Conservation (phyloP, 2,888 invertebrate species). For the Agonopterix subpropinquella region DNA sequence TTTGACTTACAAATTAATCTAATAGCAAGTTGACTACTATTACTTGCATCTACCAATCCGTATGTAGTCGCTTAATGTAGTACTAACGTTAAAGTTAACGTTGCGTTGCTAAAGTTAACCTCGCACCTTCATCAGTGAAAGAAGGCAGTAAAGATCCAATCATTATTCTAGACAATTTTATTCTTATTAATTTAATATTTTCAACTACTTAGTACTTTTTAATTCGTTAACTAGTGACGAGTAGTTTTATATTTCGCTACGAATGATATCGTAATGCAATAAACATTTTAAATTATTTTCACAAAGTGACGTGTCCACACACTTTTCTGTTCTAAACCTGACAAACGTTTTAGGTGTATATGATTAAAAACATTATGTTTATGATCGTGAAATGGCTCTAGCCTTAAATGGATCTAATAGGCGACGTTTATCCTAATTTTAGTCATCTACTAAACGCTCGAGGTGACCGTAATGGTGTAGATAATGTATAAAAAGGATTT, state of each 20-base stretch:
- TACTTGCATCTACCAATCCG: too few species aligned
- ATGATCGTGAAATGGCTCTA: slow-evolving; percentile 57
- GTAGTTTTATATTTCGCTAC: too few species aligned
- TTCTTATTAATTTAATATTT: neutral
- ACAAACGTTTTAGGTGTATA: slow-evolving; percentile 40
- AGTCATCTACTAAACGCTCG: slow-evolving; percentile 64
- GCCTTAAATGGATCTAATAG: slow-evolving; percentile 67
- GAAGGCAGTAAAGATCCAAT: too few species aligned
- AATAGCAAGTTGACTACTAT: too few species aligned
- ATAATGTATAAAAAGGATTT: neutral
- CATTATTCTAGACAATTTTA: neutral
- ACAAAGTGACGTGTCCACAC: neutral
- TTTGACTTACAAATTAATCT: too few species aligned
- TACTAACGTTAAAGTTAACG: too few species aligned
- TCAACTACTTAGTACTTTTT: neutral
- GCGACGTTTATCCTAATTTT: slow-evolving; percentile 68
- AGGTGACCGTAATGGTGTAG: slow-evolving; percentile 43
- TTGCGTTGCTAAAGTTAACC: too few species aligned
- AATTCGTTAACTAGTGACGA: too few species aligned
- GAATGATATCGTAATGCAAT: too few species aligned
- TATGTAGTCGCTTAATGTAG: too few species aligned
- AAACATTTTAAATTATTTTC: too few species aligned
- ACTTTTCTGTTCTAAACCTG: neutral
- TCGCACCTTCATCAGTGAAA: too few species aligned
- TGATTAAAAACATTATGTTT: slow-evolving; percentile 70